Conservation (phyloP, 2,113 vertebrate species). For the Pungitius pungitius region DNA sequence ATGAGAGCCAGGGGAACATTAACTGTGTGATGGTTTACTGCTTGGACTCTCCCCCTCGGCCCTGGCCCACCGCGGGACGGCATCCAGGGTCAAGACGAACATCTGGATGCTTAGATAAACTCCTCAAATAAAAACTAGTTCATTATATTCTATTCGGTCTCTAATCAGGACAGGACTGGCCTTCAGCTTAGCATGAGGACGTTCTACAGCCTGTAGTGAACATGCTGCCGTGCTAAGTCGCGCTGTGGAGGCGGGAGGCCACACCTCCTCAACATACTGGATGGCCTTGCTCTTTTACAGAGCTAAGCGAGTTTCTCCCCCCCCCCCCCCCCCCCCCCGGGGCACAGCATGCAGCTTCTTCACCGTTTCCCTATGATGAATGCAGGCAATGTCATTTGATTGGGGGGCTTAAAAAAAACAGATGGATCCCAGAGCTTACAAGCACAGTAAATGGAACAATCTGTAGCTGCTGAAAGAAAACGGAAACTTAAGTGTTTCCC, state of each 20-base stretch:
- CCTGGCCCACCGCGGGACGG: slow-evolving; percentile 2
- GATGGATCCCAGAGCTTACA: not conserved
- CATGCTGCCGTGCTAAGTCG: not conserved
- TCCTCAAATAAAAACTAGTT: slow-evolving; percentile 13
- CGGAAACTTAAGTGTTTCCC: not conserved
- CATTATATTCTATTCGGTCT: not conserved
- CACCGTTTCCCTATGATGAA: slow-evolving; percentile 19
- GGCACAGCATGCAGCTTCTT: not conserved
- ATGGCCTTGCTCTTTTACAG: not conserved
- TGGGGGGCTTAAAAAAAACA: slow-evolving; percentile 9
- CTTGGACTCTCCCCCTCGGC: not conserved
- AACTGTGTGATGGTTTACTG: not conserved
- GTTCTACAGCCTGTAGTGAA: not conserved
- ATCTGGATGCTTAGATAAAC: slow-evolving; percentile 38
- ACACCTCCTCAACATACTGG: not conserved
- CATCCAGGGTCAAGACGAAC: slow-evolving; percentile 15
- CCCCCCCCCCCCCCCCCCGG: too few species aligned
- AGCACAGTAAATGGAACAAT: slow-evolving; percentile 24
- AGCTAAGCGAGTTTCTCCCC: not conserved
- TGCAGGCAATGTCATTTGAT: slow-evolving; percentile 22
- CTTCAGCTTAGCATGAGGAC: slow-evolving; percentile 13
- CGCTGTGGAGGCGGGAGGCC: not conserved
- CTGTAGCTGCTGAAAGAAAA: slow-evolving; percentile 3
- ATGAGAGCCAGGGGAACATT: not conserved
- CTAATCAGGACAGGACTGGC: not conserved